Conservation (phyloP, 1,140 invertebrate species). For the Aphis gossypii region DNA sequence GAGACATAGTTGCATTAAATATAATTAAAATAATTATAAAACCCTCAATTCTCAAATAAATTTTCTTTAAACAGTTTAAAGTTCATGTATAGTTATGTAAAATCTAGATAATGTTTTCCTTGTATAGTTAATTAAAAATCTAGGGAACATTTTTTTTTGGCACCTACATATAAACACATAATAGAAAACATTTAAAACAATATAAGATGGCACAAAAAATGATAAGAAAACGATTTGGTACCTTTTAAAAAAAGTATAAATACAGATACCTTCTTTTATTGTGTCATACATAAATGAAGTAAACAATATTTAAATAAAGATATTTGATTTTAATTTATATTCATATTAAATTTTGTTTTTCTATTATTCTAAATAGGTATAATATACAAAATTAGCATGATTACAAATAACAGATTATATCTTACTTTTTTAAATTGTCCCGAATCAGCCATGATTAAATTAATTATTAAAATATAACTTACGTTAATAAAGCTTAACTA, state of each 20-base stretch:
- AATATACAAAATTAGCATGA: not conserved
- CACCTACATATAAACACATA: not conserved
- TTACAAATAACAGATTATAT: not conserved
- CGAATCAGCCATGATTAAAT: constrained; percentile 52
- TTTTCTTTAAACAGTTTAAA: not conserved
- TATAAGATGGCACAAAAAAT: not conserved
- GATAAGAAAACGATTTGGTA: not conserved
- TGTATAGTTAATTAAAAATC: not conserved
- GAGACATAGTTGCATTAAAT: no score
- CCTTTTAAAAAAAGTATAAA: not conserved
- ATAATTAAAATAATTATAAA: no score
- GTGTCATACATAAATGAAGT: no score
- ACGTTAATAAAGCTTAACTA: not conserved
- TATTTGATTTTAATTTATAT: not conserved
- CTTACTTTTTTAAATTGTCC: constrained; percentile 55
- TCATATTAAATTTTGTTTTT: not conserved
- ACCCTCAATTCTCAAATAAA: not conserved
- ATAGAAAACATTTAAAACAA: not conserved
- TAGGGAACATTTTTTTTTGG: not conserved
- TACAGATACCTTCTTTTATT: no score
- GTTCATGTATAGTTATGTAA: no score
- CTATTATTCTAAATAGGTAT: not conserved
- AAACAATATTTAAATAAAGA: no score
- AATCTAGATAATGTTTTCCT: not conserved
- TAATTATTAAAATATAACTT: not conserved